Evolutionary conservation across 1,140 invertebrate species (phyloP).

Genomic region (Achatina immaculata): DNA sequence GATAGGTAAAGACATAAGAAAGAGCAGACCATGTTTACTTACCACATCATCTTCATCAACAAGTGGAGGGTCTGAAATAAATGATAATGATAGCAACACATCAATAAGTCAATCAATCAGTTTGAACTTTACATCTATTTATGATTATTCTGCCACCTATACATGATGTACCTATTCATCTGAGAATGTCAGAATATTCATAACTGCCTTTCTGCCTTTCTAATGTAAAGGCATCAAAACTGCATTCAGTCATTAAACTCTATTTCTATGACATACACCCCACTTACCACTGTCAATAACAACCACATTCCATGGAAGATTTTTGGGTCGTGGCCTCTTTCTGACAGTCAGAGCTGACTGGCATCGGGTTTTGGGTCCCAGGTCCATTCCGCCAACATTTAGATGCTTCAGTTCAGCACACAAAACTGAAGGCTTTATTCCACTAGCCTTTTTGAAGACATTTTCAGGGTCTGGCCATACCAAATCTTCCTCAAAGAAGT

Average conservation of each 20-base stretch:
- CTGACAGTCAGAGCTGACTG: slow-evolving; percentile 10
- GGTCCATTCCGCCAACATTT: neutral
- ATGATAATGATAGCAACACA: too few relatives aligned
- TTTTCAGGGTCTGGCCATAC: slow-evolving; percentile 24
- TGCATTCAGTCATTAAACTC: too few relatives aligned
- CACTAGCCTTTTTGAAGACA: slow-evolving; percentile 1
- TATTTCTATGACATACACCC: too few relatives aligned
- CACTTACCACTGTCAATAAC: slow-evolving; percentile 25
- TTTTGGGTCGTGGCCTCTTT: slow-evolving; percentile 5
- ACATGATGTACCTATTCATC: too few relatives aligned
- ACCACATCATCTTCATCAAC: slow-evolving; percentile 30
- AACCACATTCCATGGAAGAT: slow-evolving; percentile 25
- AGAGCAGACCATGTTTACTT: too few relatives aligned
- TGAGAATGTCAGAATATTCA: too few relatives aligned
- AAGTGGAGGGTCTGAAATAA: slow-evolving; percentile 22
- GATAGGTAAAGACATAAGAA: too few relatives aligned
- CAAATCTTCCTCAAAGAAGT: slow-evolving; percentile 23
- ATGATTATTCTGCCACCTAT: too few relatives aligned
- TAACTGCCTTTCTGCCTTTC: too few relatives aligned
- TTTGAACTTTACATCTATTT: too few relatives aligned
- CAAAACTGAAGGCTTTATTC: slow-evolving; percentile 3
- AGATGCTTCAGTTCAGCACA: neutral
- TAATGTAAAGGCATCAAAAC: too few relatives aligned
- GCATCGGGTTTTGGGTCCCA: neutral
- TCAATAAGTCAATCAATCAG: too few relatives aligned